phyloP scores from a whole-genome alignment of 2,113 vertebrate species.

The Zapus hudsonius region DNA sequence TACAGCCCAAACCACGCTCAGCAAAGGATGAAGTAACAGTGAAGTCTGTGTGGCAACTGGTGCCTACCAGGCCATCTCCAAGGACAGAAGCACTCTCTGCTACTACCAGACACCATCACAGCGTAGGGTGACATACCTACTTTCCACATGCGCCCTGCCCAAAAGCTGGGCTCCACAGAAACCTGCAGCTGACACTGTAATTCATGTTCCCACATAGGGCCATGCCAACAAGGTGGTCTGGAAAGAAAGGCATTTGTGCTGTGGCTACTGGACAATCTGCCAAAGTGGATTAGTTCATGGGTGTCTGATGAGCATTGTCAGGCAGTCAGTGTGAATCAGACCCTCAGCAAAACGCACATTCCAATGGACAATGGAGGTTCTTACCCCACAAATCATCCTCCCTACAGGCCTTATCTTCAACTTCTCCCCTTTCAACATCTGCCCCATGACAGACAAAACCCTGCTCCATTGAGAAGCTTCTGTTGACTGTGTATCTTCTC shows the following conservation, averaged over 20 bases:
- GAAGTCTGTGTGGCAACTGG: background rate
- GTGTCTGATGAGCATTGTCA: constrained; percentile 13
- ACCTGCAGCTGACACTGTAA: constrained; percentile 1
- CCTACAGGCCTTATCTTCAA: background rate
- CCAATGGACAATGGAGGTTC: background rate
- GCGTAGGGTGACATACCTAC: background rate
- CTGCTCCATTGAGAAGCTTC: background rate
- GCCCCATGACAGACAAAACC: background rate
- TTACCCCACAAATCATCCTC: background rate
- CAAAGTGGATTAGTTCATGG: constrained; percentile 47
- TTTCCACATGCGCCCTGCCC: background rate
- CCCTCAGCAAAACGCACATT: background rate
- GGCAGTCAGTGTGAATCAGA: constrained; percentile 20
- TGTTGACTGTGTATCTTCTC: background rate
- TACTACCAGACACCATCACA: background rate
- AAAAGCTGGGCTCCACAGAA: background rate
- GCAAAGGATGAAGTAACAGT: background rate
- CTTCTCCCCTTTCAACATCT: background rate
- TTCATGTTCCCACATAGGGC: constrained; percentile 46
- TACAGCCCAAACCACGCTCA: background rate
- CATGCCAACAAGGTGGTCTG: background rate
- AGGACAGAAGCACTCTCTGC: background rate
- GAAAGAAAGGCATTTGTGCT: background rate
- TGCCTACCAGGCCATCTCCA: background rate
- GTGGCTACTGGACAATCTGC: background rate